Evolutionary conservation across 2,888 invertebrate species (phyloP).

Genomic region (Chymomyza fuscimana): DNA sequence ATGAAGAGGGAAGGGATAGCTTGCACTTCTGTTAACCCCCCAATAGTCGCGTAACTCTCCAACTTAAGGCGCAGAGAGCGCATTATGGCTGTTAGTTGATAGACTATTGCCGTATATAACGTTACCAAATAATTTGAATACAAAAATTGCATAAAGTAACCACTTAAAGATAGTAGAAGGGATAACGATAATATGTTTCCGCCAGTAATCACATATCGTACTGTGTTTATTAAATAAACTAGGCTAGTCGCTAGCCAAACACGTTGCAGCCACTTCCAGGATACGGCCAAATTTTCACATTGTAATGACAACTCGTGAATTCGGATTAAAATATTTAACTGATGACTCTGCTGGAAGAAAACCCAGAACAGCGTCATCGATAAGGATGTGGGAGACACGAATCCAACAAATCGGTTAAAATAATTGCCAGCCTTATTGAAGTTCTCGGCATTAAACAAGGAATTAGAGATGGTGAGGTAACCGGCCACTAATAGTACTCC

Average conservation of each 20-base stretch:
- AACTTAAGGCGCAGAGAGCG: background rate
- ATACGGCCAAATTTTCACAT: background rate
- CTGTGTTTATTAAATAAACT: background rate
- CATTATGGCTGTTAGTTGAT: background rate
- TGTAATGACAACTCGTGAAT: background rate
- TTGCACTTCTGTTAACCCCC: background rate
- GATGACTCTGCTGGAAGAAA: background rate
- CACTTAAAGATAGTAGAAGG: background rate
- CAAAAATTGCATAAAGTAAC: background rate
- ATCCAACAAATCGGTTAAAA: background rate
- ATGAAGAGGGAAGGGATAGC: background rate
- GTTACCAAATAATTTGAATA: constrained; percentile 12
- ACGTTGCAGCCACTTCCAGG: background rate
- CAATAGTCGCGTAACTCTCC: background rate
- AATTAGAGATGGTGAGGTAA: background rate
- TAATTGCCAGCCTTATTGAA: background rate
- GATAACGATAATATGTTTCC: background rate
- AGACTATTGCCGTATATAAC: constrained; percentile 8
- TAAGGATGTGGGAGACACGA: constrained; percentile 5
- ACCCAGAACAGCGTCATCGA: constrained; percentile 4
- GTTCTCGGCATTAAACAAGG: background rate
- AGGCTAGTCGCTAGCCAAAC: background rate
- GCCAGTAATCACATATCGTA: background rate
- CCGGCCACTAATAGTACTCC: background rate
- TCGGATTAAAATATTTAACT: background rate